Conservation (phyloP, 2,888 invertebrate species). For the Zootermopsis nevadensis region DNA sequence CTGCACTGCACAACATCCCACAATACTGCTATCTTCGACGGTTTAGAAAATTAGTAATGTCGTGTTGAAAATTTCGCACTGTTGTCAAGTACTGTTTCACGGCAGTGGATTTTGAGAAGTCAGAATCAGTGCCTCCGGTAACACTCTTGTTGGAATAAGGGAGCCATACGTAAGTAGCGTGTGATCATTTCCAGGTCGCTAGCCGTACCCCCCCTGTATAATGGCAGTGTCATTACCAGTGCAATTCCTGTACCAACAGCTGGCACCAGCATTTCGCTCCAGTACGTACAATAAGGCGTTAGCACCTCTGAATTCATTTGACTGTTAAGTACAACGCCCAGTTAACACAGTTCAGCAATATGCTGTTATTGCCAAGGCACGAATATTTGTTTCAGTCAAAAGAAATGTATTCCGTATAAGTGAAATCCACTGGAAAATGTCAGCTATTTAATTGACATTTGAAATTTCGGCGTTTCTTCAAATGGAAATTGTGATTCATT, state of each 20-base stretch:
- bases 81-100: background rate
- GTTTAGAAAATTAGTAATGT: too few species aligned
- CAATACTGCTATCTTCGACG: too few species aligned
- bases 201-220: background rate
- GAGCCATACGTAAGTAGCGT: background rate
- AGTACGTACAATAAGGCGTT: background rate
- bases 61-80: background rate
- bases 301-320: background rate
- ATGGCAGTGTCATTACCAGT: background rate
- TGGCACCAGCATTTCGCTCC: conserved; percentile 9
- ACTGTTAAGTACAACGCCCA: background rate
- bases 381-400: background rate
- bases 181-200: conserved; percentile 7
- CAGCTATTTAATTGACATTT: too few species aligned
- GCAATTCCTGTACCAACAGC: background rate
- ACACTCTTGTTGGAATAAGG: background rate
- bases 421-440: too few species aligned
- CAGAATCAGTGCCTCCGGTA: background rate
- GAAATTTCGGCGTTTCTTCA: too few species aligned
- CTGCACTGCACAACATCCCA: too few species aligned
- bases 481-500: too few species aligned
- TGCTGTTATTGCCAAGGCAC: background rate
- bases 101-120: too few species aligned
- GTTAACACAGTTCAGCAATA: background rate
- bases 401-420: too few species aligned